Percentiles rank a stretch among this genome's conserved stretches.
These are phyloP conservation scores for Oryzias melastigma DNA, from an alignment of 2,113 vertebrate species.

Conservation along the genomic window DNA sequence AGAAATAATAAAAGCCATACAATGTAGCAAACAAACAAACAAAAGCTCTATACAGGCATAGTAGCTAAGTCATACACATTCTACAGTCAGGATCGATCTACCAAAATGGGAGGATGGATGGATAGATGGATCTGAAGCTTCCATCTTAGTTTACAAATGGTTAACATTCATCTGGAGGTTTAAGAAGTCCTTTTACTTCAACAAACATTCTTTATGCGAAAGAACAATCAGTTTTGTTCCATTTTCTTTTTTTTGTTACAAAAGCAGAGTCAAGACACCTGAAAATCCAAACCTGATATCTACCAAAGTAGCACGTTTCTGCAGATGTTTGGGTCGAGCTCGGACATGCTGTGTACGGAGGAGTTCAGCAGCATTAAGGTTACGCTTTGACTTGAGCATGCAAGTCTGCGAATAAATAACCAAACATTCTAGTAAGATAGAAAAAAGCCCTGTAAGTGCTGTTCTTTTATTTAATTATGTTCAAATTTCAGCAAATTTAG, in stretches of 20 bases:
- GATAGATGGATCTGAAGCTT: slow-evolving; percentile 32
- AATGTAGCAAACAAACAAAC: slow-evolving; percentile 83
- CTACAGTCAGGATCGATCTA: slow-evolving; percentile 56
- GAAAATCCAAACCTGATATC: slow-evolving; percentile 5
- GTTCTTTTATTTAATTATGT: slow-evolving; percentile 15
- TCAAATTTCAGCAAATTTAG: background rate
- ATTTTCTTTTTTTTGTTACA: slow-evolving; percentile 11
- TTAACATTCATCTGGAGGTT: slow-evolving; percentile 45
- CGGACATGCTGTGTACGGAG: slow-evolving; percentile 25
- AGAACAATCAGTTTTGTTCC: background rate
- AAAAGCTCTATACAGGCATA: slow-evolving; percentile 84
- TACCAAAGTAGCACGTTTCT: slow-evolving; percentile 1
- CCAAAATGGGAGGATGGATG: slow-evolving; percentile 29
- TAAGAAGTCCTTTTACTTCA: slow-evolving; percentile 4
- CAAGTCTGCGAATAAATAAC: slow-evolving; percentile 62
- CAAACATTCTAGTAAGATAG: slow-evolving; percentile 41
- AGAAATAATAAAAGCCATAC: slow-evolving; percentile 93
- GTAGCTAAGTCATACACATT: slow-evolving; percentile 82
- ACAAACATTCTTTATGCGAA: slow-evolving; percentile 27
- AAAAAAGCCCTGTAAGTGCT: slow-evolving; percentile 64
- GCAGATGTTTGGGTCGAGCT: slow-evolving; percentile 13
- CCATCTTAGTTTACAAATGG: slow-evolving; percentile 33
- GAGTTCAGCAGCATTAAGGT: slow-evolving; percentile 37
- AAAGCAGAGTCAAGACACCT: slow-evolving; percentile 15
- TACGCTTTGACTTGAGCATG: slow-evolving; percentile 47